Evolutionary conservation across 2,797 vertebrate species (phyloP).

Genomic region (Coregonus sp.): DNA sequence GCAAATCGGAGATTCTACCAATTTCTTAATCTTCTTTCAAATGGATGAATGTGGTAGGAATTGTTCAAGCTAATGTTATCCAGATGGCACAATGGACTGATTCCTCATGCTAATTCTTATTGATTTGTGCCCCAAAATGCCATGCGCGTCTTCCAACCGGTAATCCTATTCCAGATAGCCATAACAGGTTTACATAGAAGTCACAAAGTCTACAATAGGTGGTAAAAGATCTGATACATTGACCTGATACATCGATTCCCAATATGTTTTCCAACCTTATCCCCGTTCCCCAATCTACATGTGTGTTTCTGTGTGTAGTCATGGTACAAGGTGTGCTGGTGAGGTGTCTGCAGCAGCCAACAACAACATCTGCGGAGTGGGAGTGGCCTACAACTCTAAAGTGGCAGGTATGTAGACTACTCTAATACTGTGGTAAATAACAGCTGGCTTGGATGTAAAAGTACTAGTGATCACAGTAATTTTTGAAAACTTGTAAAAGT

Average conservation of each 20-base stretch:
- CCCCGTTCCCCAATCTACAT: not conserved
- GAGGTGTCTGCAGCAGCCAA: conserved; percentile 97
- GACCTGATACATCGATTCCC: conserved; percentile 40
- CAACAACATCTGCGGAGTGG: conserved; percentile 97
- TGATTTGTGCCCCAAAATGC: not conserved
- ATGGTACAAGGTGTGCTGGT: conserved; percentile 95
- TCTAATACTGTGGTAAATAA: not conserved
- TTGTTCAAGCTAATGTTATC: not conserved
- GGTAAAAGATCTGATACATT: conserved; percentile 44
- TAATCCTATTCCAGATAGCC: not conserved
- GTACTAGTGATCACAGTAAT: not conserved
- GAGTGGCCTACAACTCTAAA: conserved; percentile 95
- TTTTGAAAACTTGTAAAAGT: not conserved
- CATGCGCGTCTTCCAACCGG: not conserved
- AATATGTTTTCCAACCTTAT: not conserved
- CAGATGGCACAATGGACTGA: not conserved
- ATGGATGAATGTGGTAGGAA: not conserved
- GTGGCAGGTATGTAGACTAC: conserved; percentile 86
- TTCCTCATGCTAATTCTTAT: conserved; percentile 1
- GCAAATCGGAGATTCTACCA: conserved; percentile 2
- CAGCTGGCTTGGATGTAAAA: not conserved
- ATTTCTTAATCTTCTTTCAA: not conserved
- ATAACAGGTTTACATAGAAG: not conserved
- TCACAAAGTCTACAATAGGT: conserved; percentile 62
- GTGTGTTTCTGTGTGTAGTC: conserved; percentile 74